Base-by-base conservation (phyloP, 2,797 vertebrate genomes). In the Pantherophis alleghaniensis region DNA sequence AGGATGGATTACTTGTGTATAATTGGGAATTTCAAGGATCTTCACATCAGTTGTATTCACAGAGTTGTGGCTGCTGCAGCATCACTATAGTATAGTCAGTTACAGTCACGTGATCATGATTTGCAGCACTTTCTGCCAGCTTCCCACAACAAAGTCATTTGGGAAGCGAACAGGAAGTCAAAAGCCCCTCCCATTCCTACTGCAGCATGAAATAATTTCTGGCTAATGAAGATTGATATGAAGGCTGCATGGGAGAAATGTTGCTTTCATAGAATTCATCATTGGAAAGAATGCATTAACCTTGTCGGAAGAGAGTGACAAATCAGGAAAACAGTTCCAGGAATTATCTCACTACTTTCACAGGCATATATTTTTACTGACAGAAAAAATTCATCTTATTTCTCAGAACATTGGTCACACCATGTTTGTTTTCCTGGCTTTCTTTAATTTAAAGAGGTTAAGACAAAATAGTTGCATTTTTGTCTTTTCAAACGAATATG, bases 281-380 rank as follows among this genome's bases (percentile, higher is more conserved):
- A 60, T 5, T 87, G 91, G 66, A 92, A 66, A 86, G 37, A 90
- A n/a, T 83, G 20, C 53, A 20, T 55, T 88, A 91, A 92, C 88
- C 47, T 91, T 60, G 53, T 37, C 90, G 28, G 47, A 59, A n/a
- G 51, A 66, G 0, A 0, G 86, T 60, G 14, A 7, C 32, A 91
- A 87, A 94, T 94, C 1, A 2, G 9, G 89, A 91, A 92, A 94
- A 13, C 42, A 56, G 4, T 5, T 93, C 66, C 90, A 92, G 59
- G 0, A 22, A 86, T 69, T 69, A 93, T 37, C 4, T 56, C 2
- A 83, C 37, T 0, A 6, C 53, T 93, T 94, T 93, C 28, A 88
- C 47, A 94, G 4, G 59, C 1, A 1, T 26, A 4, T 26, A 7
- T n/a, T 90, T 95, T 95, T 93, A 55, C n/a, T 90, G 7, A 90